Percentiles rank a stretch among this genome's conserved stretches.
Conservation (phyloP, 2,797 vertebrate species). For the Pangasius djambal region DNA sequence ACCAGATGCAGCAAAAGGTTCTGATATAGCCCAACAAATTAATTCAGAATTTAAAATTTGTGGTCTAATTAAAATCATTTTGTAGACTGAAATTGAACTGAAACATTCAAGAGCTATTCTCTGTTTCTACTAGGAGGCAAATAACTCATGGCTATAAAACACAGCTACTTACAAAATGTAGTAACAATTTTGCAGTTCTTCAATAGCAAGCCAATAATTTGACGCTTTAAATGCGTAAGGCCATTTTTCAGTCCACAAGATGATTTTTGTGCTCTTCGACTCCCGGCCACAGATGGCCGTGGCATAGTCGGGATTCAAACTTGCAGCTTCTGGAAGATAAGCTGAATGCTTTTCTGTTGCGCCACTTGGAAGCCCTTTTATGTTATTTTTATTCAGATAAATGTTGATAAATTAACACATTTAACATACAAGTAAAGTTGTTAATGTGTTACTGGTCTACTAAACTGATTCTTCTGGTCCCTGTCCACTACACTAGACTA, state of each 20-base stretch:
- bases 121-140: neutral
- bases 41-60: too few species aligned
- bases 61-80: neutral
- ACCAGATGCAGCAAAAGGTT: too few species aligned
- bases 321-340: neutral
- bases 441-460: neutral
- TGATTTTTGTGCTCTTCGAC: too few species aligned
- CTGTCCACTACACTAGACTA: neutral
- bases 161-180: neutral
- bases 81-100: too few species aligned
- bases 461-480: neutral
- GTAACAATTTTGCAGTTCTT: neutral
- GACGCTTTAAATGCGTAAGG: too few species aligned
- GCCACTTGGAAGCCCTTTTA: neutral
- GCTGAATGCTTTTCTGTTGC: neutral
- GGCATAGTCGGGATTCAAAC: too few species aligned
- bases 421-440: neutral
- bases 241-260: too few species aligned
- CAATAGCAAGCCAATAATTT: neutral
- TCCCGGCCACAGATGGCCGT: too few species aligned
- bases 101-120: neutral
- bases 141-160: neutral
- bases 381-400: neutral
- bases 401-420: neutral
- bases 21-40: too few species aligned